These are phyloP conservation scores for Lepidocyrtinus sp. DNA, from an alignment of 2,888 invertebrate species.

Conservation along the genomic window DNA sequence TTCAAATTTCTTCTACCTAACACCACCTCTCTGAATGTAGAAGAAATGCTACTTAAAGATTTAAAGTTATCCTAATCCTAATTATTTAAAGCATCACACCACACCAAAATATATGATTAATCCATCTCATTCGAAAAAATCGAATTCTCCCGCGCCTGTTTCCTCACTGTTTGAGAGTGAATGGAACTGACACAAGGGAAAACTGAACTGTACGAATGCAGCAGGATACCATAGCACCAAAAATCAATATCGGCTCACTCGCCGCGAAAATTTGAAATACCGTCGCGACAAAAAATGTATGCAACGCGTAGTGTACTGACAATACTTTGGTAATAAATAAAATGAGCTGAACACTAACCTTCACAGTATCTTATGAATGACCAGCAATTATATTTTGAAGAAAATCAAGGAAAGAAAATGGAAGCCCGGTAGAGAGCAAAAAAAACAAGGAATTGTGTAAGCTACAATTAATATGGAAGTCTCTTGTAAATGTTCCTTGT, in stretches of 20 bases:
- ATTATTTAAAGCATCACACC: neutral
- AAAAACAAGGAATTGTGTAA: neutral
- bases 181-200: neutral
- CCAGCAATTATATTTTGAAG: constrained; percentile 2
- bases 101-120: neutral
- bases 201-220: neutral
- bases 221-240: neutral
- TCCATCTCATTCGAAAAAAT: neutral
- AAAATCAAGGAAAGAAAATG: neutral
- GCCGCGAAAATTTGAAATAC: neutral
- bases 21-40: no score
- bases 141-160: neutral
- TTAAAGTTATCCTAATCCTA: neutral
- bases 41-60: no score
- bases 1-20: no score
- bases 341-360: neutral
- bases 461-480: neutral
- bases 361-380: neutral
- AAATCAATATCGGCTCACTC: neutral
- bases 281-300: neutral
- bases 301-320: neutral
- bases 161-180: no score
- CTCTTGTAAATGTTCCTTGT: neutral
- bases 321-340: neutral
- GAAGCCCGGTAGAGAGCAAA: neutral